These are phyloP conservation scores for Teleopsis dalmanni DNA, from an alignment of 1,140 invertebrate species.

Conservation along the genomic window DNA sequence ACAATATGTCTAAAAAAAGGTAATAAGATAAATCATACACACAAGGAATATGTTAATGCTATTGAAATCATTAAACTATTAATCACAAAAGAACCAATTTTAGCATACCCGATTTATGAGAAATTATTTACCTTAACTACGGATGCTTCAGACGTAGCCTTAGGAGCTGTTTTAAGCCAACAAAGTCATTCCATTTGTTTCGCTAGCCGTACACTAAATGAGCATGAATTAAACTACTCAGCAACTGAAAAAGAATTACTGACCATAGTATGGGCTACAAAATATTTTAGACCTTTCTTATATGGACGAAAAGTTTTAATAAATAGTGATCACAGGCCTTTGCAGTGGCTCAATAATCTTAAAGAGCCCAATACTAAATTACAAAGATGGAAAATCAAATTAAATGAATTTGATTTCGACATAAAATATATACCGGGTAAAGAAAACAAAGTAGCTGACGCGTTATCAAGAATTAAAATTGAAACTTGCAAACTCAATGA, in stretches of 20 bases:
- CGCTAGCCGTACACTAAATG: slow-evolving; percentile 7
- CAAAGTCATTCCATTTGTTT: slow-evolving; percentile 4
- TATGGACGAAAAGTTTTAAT: neutral
- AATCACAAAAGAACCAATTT: slow-evolving; percentile 14
- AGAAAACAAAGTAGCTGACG: neutral
- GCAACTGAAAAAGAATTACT: neutral
- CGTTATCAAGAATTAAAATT: neutral
- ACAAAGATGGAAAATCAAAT: neutral
- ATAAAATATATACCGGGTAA: neutral
- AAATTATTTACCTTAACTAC: neutral
- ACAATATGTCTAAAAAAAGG: slow-evolving; percentile 15
- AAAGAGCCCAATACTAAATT: neutral
- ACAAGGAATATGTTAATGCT: neutral
- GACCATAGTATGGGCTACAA: neutral
- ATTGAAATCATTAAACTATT: no score
- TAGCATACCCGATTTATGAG: slow-evolving; percentile 15
- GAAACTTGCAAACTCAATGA: neutral
- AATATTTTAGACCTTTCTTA: neutral
- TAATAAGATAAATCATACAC: neutral
- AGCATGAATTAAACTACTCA: slow-evolving; percentile 1
- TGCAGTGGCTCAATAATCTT: neutral
- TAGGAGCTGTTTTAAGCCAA: slow-evolving; percentile 8
- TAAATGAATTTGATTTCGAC: no score
- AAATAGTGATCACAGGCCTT: neutral
- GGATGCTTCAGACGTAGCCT: neutral